Base-by-base conservation (phyloP, 2,888 invertebrate genomes). In the Leptopterna dolabrata region DNA sequence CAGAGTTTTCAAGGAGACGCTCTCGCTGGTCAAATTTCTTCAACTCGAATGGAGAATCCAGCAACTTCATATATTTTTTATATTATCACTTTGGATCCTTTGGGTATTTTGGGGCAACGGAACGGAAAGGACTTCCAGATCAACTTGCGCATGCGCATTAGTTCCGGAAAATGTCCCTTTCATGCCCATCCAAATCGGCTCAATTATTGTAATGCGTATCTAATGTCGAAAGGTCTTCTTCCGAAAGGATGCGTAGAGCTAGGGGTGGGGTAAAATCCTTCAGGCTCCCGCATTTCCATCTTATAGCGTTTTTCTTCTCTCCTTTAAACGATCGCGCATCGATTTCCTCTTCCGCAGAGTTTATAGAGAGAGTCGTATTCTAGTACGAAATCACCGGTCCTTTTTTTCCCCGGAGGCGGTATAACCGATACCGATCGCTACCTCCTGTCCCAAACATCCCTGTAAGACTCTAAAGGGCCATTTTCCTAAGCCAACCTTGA, bases 311-410 rank as follows among this genome's bases (percentile, higher is more conserved):
- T 63, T 27, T 24, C 24, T 63, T 24, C 11, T 9, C 11, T 24
- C 63, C 63, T 63, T 24, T 63, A 63, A 63, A 63, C 63, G 63
- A 63, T 63, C 24, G 63, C 24, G 24, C 63, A 63, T 63, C 63
- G 63, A 63, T 63, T 63, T 63, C 13, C 63, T 24, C 63, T 24
- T 63, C 19, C 24, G 63, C 63, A 7, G 27, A 24, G 63, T 63
- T 63, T 63, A 63, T 24, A 24, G 63, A 63, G 63, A 63, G 63
- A 63, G 63, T 63, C 63, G 63, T 63, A 63, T 63, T 63, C 63
- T 63, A 24, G 63, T 24, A 19, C 55, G 63, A 19, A 63, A 63
- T 63, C 63, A 24, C 63, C 24, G 63, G 19, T 27, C 63, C 19
- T 63, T 63, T 63, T 63, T 63, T 63, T 19, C 24, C 19, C 24